Evolutionary conservation across 2,888 invertebrate species (phyloP).

Genomic region (Spodoptera picta): DNA sequence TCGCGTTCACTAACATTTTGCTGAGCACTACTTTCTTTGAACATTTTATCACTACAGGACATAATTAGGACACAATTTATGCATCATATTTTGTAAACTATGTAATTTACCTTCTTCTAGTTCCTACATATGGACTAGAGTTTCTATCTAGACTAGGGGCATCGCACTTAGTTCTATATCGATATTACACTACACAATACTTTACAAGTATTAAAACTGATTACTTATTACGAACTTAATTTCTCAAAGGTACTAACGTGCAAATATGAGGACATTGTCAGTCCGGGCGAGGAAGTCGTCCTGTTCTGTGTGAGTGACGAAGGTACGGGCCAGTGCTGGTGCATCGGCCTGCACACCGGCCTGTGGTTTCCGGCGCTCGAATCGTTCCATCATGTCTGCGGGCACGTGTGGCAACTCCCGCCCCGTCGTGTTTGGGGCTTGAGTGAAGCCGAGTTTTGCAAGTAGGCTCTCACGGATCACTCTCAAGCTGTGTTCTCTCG

Average conservation of each 20-base stretch:
- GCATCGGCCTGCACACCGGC: slow-evolving; percentile 90
- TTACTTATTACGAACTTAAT: slow-evolving; percentile 52
- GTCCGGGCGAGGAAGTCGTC: slow-evolving; percentile 91
- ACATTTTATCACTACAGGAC: no score
- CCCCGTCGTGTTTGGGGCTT: slow-evolving; percentile 90
- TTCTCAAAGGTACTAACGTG: slow-evolving; percentile 87
- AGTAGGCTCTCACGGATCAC: slow-evolving; percentile 91
- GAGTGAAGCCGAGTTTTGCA: slow-evolving; percentile 89
- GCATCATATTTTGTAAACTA: slow-evolving; percentile 5
- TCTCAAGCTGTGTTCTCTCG: slow-evolving; percentile 89
- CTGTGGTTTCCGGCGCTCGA: slow-evolving; percentile 86
- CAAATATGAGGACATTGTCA: slow-evolving; percentile 91
- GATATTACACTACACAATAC: slow-evolving; percentile 47
- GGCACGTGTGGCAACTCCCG: slow-evolving; percentile 89
- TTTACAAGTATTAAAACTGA: slow-evolving; percentile 36
- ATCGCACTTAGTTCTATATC: slow-evolving; percentile 71
- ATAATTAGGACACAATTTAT: no score
- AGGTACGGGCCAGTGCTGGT: slow-evolving; percentile 83
- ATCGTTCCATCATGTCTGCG: slow-evolving; percentile 85
- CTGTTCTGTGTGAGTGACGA: slow-evolving; percentile 88
- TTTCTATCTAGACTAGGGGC: slow-evolving; percentile 66
- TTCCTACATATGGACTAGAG: slow-evolving; percentile 43
- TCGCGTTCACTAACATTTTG: slow-evolving; percentile 9
- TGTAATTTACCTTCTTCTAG: slow-evolving; percentile 9
- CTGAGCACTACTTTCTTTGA: slow-evolving; percentile 2